phyloP scores from a whole-genome alignment of 1,140 invertebrate genomes.

The Chironomus striatipennis region DNA sequence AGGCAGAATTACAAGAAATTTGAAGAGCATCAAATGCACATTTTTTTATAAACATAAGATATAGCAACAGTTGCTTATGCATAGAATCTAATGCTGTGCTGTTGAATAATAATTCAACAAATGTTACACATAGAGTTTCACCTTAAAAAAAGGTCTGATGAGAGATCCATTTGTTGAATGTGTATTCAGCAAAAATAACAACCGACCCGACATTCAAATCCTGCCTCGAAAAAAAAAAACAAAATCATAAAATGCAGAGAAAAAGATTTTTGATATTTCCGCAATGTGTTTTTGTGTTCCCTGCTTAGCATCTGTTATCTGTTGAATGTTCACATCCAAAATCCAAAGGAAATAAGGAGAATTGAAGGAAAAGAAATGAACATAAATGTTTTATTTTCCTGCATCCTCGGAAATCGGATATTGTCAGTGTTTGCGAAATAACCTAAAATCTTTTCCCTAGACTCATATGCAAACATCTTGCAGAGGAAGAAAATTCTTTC shows the following conservation, averaged over 20 bases:
- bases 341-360: not conserved
- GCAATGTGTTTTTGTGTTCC: constrained; percentile 6
- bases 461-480: constrained; percentile 4
- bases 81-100: not conserved
- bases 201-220: constrained; percentile 18
- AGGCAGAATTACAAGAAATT: not conserved
- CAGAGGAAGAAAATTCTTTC: constrained; percentile 21
- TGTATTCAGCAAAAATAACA: constrained; percentile 15
- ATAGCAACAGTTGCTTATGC: constrained; percentile 9
- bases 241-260: not conserved
- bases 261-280: constrained; percentile 22
- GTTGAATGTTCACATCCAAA: constrained; percentile 18
- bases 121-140: not conserved
- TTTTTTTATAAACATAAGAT: not conserved
- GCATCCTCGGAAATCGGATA: constrained; percentile 18
- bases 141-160: not conserved
- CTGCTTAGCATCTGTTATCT: constrained; percentile 19
- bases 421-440: constrained; percentile 9
- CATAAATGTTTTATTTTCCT: constrained; percentile 23
- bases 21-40: constrained; percentile 11
- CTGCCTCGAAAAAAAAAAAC: constrained; percentile 2
- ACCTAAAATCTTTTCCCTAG: not conserved
- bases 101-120: constrained; percentile 7
- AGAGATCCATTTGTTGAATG: constrained; percentile 20
- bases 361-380: not conserved